Evolutionary conservation across 1,140 invertebrate genomes (phyloP), one percentile per base, ranked within the genome.

Genomic region (Charaxes varanes): DNA sequence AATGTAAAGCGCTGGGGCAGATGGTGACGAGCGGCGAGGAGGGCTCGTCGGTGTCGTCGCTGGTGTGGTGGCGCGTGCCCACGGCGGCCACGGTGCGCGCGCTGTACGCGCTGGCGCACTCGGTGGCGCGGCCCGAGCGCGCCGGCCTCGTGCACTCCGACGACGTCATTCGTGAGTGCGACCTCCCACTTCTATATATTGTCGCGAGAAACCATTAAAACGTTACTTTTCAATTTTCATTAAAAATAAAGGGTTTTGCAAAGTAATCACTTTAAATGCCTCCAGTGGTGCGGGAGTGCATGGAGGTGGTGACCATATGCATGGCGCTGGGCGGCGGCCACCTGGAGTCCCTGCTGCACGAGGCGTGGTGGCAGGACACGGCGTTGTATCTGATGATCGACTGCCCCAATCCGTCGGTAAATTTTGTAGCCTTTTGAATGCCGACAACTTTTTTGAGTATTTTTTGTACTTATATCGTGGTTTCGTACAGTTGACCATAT

Each of bases 291-390:
- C 93, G 94, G 59, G 96, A 98, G 83, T 94, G 95, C 12, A 85
- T 98, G 55, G 96, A 98, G 85, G 91, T 96, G 14, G 83, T 99
- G 26, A 95, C 94, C n/a, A 88, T 97, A 35, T 92, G 92, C 52
- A 88, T 97, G 61, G 91, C 95, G 14, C 81, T 98, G 4, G 95
- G 94, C 81, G 93, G 94, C 3, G 88, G 89, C 27, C 90, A 91
- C 32, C 80, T 97, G 27, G 93, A 96, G 41, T 87, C 87, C 7
- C 71, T 94, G 0, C 85, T 88, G 26, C 86, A 88, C 28, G 93
- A 96, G 50, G 87, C 90, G 38, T 90, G 91, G 79, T 87, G 94
- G 92, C 91, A 94, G 49, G 89, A 90, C 14, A 96, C 97, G 64
- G 90, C 97, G 8, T 92, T 97, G 46, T 95, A 97, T 73, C 86